Evolutionary conservation across 2,113 vertebrate species (phyloP).

Genomic region (Hydrochoerus hydrochaeris): DNA sequence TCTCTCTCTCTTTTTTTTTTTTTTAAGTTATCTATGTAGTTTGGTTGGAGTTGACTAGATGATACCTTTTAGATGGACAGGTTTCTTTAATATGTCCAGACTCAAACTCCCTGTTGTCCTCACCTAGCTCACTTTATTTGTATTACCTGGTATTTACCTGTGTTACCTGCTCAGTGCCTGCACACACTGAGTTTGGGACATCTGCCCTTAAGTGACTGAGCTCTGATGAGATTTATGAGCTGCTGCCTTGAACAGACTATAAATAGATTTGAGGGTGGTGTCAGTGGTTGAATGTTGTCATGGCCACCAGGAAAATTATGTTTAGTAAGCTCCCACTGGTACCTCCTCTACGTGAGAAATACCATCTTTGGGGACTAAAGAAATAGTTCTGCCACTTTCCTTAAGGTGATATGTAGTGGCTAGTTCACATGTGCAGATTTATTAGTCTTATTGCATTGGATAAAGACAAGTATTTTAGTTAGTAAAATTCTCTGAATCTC

Average conservation of each 20-base stretch:
- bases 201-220: conserved; percentile 8
- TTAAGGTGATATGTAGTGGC: background rate
- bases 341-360: background rate
- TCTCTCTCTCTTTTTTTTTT: background rate
- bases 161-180: background rate
- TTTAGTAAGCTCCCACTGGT: background rate
- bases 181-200: background rate
- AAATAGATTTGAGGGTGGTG: background rate
- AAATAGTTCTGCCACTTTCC: background rate
- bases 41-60: background rate
- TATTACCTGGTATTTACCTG: background rate
- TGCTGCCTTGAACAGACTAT: background rate
- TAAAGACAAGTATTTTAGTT: conserved; percentile 7
- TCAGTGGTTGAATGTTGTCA: background rate
- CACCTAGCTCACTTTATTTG: background rate
- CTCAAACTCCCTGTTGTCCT: background rate
- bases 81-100: background rate
- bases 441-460: background rate
- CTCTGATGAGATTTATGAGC: background rate
- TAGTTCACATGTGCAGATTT: background rate
- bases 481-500: background rate
- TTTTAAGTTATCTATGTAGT: background rate
- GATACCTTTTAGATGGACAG: background rate
- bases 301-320: background rate
- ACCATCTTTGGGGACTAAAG: background rate